Evolutionary conservation across 2,113 vertebrate genomes (phyloP).

Genomic region (Glaucidium brasilianum): DNA sequence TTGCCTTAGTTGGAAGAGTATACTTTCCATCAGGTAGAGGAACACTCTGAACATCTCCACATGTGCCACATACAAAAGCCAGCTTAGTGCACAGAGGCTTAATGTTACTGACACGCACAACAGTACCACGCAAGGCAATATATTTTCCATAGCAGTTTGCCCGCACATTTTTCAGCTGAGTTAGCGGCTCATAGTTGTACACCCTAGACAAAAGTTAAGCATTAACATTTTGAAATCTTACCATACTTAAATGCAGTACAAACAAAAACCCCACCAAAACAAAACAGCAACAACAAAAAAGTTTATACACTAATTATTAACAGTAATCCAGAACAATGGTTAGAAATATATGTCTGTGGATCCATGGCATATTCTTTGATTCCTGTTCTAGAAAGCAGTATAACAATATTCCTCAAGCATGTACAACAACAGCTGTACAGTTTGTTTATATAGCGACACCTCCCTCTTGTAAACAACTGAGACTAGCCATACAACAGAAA

Average conservation of each 20-base stretch:
- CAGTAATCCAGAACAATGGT: fast-evolving
- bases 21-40: constrained; percentile 90
- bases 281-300: not conserved
- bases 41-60: constrained; percentile 80
- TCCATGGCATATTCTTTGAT: not conserved
- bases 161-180: constrained; percentile 84
- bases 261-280: not conserved
- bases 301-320: not conserved
- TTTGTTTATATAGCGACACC: not conserved
- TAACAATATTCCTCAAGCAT: not conserved
- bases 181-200: constrained; percentile 92
- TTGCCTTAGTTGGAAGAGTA: constrained; percentile 87
- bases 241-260: not conserved
- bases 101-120: constrained; percentile 92
- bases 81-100: constrained; percentile 89
- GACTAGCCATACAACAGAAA: not conserved
- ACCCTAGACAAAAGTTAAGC: constrained; percentile 73
- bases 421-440: not conserved
- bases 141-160: constrained; percentile 92
- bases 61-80: constrained; percentile 86
- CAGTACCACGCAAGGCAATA: constrained; percentile 87
- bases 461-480: not conserved
- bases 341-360: fast-evolving
- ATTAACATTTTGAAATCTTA: not conserved
- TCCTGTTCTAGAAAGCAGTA: not conserved